Evolutionary conservation across 2,113 vertebrate species (phyloP), one percentile per base, ranked within the genome.

Genomic region (Lutjanus erythropterus): DNA sequence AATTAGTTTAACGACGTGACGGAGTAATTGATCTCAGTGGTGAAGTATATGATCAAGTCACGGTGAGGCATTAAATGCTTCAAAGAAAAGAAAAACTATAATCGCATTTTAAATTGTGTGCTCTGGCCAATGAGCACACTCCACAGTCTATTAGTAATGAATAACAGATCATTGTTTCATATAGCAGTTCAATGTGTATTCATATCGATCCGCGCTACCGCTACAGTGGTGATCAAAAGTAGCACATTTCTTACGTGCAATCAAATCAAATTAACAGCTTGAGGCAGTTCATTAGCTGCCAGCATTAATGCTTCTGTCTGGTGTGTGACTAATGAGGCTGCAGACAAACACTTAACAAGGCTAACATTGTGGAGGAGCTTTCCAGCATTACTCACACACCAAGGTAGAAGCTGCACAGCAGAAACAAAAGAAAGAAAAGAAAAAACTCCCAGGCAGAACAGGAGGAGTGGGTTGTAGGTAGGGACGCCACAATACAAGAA

Each of bases 281-380:
- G 71, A 81, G 77, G 81, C 83, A 68, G 47, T 81, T 84, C 56
- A 84, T 90, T 87, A 75, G 74, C 64, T 73, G 83, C 64, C 78
- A 52, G 85, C 64, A 80, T 77, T 89, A 89, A 88, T 75, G 80
- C 42, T 42, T 80, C 60, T 85, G 78, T 83, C 78, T 78, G 53
- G 23, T 78, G 78, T 78, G 78, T 86, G 81, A 88, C 83, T 84
- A 91, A 89, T 86, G 87, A 77, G 66, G 41, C 79, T 73, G 84
- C 83, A 67, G 68, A 79, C 77, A 88, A 83, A 86, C 81, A 83
- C 59, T 86, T 83, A 79, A 87, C 60, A 55, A 65, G 53, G 58
- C 47, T 52, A 66, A 77, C 58, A 62, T 44, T 70, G 72, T 19
- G 47, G n/a, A 65, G 37, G 37, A 44, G 76, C 68, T 27, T 67